phyloP scores from a whole-genome alignment of 2,888 invertebrate species.

The Anodontia alba region DNA sequence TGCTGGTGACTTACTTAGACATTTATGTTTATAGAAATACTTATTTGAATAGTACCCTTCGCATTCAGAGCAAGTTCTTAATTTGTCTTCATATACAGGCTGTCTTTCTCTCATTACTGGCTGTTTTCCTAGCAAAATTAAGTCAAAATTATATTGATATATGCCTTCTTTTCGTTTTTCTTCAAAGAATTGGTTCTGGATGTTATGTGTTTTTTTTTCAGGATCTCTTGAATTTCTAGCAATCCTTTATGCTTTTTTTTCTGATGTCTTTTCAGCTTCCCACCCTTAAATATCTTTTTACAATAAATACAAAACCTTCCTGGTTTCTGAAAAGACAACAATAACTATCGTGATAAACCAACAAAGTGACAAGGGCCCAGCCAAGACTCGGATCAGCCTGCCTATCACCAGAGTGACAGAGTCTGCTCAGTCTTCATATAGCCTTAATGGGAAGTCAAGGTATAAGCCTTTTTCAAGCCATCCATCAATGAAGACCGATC shows the following conservation, averaged over 20 bases:
- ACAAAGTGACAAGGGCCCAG: no score
- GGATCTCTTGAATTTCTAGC: slow-evolving; percentile 27
- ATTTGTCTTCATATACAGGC: slow-evolving; percentile 22
- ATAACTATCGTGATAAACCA: no score
- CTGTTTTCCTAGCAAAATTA: slow-evolving; percentile 18
- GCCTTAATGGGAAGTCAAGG: no score
- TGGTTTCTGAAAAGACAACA: neutral
- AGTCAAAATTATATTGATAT: slow-evolving; percentile 21
- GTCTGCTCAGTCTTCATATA: no score
- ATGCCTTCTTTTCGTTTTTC: slow-evolving; percentile 29
- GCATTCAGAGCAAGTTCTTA: slow-evolving; percentile 32
- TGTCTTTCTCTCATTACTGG: slow-evolving; percentile 42
- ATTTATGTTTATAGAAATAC: slow-evolving; percentile 39
- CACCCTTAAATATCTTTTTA: slow-evolving; percentile 26
- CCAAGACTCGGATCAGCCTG: no score
- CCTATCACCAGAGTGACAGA: no score
- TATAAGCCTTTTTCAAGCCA: no score
- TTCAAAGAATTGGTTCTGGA: neutral
- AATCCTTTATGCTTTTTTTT: slow-evolving; percentile 23
- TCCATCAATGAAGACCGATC: no score
- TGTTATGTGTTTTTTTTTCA: slow-evolving; percentile 3
- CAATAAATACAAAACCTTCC: slow-evolving; percentile 32
- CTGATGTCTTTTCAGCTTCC: slow-evolving; percentile 38
- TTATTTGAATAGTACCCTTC: no score
- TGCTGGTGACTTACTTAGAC: neutral